phyloP scores from a whole-genome alignment of 2,113 vertebrate species.

The Glaucomys volans region DNA sequence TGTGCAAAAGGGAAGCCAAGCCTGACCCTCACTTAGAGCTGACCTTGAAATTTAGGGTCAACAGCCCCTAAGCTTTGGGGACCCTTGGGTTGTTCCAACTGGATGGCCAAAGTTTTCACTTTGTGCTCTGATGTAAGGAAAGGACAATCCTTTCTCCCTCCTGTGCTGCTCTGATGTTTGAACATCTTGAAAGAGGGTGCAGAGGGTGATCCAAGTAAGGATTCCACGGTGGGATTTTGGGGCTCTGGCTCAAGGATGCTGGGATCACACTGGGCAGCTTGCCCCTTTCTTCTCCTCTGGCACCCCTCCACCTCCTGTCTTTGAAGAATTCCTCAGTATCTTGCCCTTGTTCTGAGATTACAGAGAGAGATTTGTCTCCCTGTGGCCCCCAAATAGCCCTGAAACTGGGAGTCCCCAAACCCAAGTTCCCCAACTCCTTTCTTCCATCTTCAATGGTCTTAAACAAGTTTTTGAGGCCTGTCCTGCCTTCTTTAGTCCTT shows the following conservation, averaged over 20 bases:
- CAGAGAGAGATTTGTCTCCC: background rate
- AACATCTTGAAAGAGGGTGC: background rate
- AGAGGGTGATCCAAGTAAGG: background rate
- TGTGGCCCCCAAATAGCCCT: background rate
- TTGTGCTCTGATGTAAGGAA: background rate
- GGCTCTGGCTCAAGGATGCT: background rate
- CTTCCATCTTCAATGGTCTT: background rate
- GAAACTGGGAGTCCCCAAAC: background rate
- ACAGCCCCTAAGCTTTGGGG: background rate
- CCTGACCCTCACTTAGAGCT: background rate
- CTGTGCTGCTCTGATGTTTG: background rate
- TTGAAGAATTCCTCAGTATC: background rate
- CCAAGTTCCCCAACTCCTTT: background rate
- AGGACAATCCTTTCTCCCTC: background rate
- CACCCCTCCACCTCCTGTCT: background rate
- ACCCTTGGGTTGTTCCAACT: background rate
- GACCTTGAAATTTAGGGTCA: slow-evolving; percentile 32
- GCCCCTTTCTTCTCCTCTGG: background rate
- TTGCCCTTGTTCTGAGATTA: background rate
- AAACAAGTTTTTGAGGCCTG: background rate
- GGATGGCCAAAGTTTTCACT: background rate
- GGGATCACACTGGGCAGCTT: background rate
- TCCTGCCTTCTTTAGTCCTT: background rate
- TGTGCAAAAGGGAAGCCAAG: background rate
- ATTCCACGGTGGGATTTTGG: background rate